Conservation (phyloP, 2,888 invertebrate genomes). For the Cephus rjabovi region DNA sequence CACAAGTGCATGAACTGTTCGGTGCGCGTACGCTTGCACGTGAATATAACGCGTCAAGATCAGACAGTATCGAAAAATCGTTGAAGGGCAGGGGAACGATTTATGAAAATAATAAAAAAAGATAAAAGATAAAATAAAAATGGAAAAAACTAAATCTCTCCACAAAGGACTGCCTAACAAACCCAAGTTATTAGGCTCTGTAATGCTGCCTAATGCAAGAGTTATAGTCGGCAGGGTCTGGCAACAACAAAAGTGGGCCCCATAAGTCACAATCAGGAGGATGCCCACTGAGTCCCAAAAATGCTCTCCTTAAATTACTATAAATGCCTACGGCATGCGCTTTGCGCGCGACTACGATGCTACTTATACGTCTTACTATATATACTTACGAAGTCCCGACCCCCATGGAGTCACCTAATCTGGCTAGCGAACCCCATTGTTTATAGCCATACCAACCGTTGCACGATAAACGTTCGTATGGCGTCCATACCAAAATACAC, state of each 20-base stretch:
- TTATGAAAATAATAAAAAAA: background rate
- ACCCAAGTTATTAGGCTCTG: slow-evolving; percentile 18
- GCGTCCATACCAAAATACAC: background rate
- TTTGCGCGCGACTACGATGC: background rate
- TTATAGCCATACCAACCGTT: slow-evolving; percentile 15
- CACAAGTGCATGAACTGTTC: background rate
- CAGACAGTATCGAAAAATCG: background rate
- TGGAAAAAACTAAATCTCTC: background rate
- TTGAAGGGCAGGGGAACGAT: background rate
- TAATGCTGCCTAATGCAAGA: slow-evolving; percentile 43
- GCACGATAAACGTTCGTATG: background rate
- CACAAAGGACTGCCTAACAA: slow-evolving; percentile 10
- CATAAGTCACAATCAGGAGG: slow-evolving; percentile 49
- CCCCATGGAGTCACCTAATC: slow-evolving; percentile 16
- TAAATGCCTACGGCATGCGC: slow-evolving; percentile 20
- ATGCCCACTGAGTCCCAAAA: slow-evolving; percentile 33
- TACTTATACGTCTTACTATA: background rate
- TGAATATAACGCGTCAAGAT: background rate
- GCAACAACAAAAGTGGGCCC: slow-evolving; percentile 35
- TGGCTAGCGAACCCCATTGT: slow-evolving; percentile 13
- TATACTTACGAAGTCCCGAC: background rate
- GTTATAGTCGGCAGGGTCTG: slow-evolving; percentile 32
- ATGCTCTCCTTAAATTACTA: slow-evolving; percentile 41
- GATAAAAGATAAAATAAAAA: background rate
- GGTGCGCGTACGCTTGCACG: background rate